Evolutionary conservation across 2,888 invertebrate genomes (phyloP), one percentile per base, ranked within the genome.

Genomic region (Drosophila putrida): DNA sequence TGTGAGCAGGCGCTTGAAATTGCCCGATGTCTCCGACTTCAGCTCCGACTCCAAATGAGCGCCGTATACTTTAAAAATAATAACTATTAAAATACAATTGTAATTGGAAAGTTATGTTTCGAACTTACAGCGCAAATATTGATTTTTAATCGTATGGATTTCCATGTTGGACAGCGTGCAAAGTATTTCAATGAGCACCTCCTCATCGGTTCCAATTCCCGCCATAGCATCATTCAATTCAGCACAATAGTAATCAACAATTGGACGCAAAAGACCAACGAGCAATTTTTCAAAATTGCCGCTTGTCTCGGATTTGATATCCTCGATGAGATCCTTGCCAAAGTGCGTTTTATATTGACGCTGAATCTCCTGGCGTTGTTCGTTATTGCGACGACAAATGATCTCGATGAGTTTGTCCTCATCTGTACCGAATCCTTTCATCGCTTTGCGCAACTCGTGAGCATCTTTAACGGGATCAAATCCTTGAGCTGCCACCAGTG

Each of bases 381-480:
- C 94, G 90, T 98, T 98, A 76, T 95, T 95, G 53, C 98, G 95
- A 75, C 95, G 95, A 8, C 96, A 95, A 49, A 99, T 93, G 10
- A 98, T 95, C 81, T 96, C 95, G 65, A 98, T 97, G 82, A 98
- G 96, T 0, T 96, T 94, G 89, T 96, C 96, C 91, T 98, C 98
- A 91, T 98, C 97, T 0, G 98, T 98, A 35, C 98, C 97, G 41
- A 92, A 92, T 20, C 97, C 98, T 93, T 97, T 97, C 98, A 98
- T 98, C 0, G 98, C 97, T 86, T 96, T 96, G n/a, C 97, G 94
- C 27, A 98, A 93, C 2, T 95, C 93, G 80, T 96, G 95, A 0
- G 97, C 97, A 94, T 97, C 97, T 9, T 94, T 94, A 33, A 96
- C 94, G 4, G 97, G 94, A 90, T 97, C 95, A 93, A 97, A 97